Evolutionary conservation across 2,113 vertebrate species (phyloP).

Genomic region (Anhinga rufa): DNA sequence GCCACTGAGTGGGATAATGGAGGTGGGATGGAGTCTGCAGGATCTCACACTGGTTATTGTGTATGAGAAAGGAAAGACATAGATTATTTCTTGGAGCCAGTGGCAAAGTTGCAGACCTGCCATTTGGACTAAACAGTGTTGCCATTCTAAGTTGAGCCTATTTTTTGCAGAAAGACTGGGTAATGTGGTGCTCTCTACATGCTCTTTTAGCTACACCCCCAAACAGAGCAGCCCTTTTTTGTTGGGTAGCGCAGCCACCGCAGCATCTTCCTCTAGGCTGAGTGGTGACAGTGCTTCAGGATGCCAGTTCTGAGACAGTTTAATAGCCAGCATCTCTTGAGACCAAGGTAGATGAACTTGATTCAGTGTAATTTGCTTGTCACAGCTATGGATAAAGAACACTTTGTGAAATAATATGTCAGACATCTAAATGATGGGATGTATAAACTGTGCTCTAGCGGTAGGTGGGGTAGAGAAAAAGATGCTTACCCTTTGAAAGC

Average conservation of each 20-base stretch:
- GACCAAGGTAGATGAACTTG: constrained; percentile 9
- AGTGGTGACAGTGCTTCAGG: not conserved
- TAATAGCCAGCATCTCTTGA: not conserved
- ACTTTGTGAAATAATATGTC: not conserved
- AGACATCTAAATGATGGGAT: not conserved
- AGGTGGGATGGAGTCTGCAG: not conserved
- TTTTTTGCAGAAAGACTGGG: not conserved
- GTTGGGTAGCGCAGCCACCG: not conserved
- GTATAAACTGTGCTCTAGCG: not conserved
- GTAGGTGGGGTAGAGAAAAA: not conserved
- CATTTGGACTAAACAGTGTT: not conserved
- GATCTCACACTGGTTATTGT: not conserved
- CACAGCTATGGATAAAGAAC: not conserved
- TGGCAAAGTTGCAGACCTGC: not conserved
- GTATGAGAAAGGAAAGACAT: not conserved
- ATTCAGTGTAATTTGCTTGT: constrained; percentile 40
- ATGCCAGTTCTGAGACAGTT: not conserved
- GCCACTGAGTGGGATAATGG: not conserved
- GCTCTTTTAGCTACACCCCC: not conserved
- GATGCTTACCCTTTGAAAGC: not conserved
- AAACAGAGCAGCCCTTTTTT: not conserved
- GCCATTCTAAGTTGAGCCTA: not conserved
- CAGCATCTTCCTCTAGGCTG: not conserved
- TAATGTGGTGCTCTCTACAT: not conserved
- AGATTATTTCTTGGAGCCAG: not conserved